Base-by-base conservation (phyloP, 2,888 invertebrate genomes). In the Cheilosia variabilis region DNA sequence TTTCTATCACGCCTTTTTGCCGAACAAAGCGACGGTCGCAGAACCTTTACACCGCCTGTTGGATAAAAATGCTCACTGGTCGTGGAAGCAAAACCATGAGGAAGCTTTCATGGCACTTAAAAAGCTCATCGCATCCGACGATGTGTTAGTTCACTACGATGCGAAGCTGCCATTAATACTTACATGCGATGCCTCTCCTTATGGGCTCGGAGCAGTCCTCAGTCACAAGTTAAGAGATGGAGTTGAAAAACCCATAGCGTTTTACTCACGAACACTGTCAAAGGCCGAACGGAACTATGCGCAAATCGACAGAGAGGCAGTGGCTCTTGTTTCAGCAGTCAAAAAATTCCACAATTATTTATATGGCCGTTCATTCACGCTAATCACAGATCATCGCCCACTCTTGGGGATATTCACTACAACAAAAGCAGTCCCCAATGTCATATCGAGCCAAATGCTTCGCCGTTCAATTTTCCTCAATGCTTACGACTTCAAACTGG, bases 121-220 rank as follows among this genome's bases (percentile, higher is more conserved):
- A 47, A 24, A 57, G 9, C 19, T 87, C 4, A 9, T 87, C 2
- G 50, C 79, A 53, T 87, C 78, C 4, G 80, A 87, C 9, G 9
- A 47, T 1, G 72, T 87, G 1, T 47, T 87, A 24, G 53, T 79
- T 2, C 79, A 80, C 50, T 86, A 77, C 31, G 47, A 78, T 78
- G 68, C 57, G 52, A 72, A 62, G 17, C 43, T 87, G 27, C 81
- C 87, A 43, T 58, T 87, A 2, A 9, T 72, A 10, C 27, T 87
- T 4, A 66, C 76, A 22, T 87, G 87, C 52, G 86, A 87, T 68
- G 84, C 82, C 24, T 87, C 82, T 22, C 86, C 87, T 27, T 88
- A 87, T 78, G 87, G 87, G 10, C 58, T 87, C 9, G 87, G 82
- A 2, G 82, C 72, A 13, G 77, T 87, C 4, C 73, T 84, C 24